A percentile compares a stretch with the other conserved stretches of the same genome.
Evolutionary conservation across 1,140 invertebrate genomes (phyloP).

Genomic region (Megathymus violae): DNA sequence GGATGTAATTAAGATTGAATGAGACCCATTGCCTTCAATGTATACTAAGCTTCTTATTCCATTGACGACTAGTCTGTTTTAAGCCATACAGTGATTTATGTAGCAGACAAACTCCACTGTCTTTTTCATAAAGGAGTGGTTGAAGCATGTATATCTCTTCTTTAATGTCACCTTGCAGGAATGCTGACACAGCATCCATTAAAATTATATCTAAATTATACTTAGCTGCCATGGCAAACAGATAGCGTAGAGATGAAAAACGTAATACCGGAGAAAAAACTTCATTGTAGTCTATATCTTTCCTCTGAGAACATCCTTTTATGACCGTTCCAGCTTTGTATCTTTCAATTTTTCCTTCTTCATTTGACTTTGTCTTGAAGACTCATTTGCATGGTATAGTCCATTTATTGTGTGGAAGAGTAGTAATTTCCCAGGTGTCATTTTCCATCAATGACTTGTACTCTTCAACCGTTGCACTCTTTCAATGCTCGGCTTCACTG

Average conservation of each 20-base stretch:
- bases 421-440: conserved; percentile 7
- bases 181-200: conserved; percentile 55
- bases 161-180: conserved; percentile 72
- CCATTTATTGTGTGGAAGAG: background rate
- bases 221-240: conserved; percentile 15
- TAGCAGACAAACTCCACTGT: conserved; percentile 55
- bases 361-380: conserved; percentile 40
- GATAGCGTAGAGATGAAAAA: conserved; percentile 6
- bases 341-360: conserved; percentile 28
- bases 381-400: conserved; percentile 41
- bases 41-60: conserved; percentile 44
- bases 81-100: conserved; percentile 73
- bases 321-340: conserved; percentile 64
- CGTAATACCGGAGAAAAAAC: conserved; percentile 20
- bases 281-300: conserved; percentile 16
- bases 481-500: no score
- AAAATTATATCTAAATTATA: conserved; percentile 11
- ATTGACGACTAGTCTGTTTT: conserved; percentile 60
- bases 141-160: conserved; percentile 55
- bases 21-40: conserved; percentile 41
- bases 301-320: conserved; percentile 55
- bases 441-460: background rate
- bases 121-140: background rate
- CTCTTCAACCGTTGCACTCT: conserved; percentile 19
- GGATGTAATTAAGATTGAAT: conserved; percentile 31